Base-by-base conservation (phyloP, 2,113 vertebrate genomes). In the Merops nubicus region DNA sequence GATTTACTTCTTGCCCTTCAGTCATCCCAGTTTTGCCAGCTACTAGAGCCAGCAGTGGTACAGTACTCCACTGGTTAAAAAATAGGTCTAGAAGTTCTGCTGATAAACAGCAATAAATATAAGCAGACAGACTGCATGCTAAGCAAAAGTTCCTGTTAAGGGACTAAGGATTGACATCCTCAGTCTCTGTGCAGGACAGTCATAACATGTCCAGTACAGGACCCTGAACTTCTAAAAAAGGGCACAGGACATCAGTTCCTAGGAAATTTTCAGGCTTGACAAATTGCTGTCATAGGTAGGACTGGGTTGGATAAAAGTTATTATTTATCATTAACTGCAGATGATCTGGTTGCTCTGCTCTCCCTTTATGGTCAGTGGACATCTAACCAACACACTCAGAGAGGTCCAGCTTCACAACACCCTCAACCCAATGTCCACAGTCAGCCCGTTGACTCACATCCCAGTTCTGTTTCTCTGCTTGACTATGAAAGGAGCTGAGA, bases 51-150 rank as follows among this genome's bases (percentile, higher is more conserved):
- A 89, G 53, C 73, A 83, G 68, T 75, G 53, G 80, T 22, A 60
- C 57, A 48, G 15, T 67, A 68, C 60, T 72, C 34, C 50, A 42
- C 17, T 81, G 81, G 60, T 73, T 42, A 74, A 93, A 69, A 20
- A 85, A 53, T 11, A 88, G 43, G 43, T 85, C 54, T 72, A 34
- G 83, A 95, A 93, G 77, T 73, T 33, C 50, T 59, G 50, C 42
- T 91, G 85, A 50, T 77, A 94, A 84, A 91, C 19, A 92, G 38
- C 79, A 92, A 79, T 45, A 80, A 93, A 74, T 42, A 36, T 26
- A 89, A 51, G 63, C 54, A 64, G 53, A 64, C 62, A 85, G 74
- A 25, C 17, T 73, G 82, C 65, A 48, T 72, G 12, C 40, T 48
- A 56, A 93, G 69, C 42, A 87, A 33, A 67, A 23, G 11, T 64